A percentile compares a stretch with the other conserved stretches of the same genome.
Evolutionary conservation across 2,888 invertebrate species (phyloP).

Genomic region (Heteropelma amictum): DNA sequence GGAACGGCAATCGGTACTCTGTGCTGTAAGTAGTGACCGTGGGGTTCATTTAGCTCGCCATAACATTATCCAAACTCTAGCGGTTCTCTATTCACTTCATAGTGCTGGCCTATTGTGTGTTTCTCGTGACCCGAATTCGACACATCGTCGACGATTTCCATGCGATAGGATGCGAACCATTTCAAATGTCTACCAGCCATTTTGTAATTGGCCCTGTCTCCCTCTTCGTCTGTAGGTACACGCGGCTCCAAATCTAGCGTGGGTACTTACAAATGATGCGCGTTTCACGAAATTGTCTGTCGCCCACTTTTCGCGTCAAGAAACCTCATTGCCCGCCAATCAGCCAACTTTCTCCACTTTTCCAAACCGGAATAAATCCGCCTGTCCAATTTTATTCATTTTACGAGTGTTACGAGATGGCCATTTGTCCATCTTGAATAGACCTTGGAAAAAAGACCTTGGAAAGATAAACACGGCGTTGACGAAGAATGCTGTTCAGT

Average conservation of each 20-base stretch:
- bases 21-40: slow-evolving; percentile 9
- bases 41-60: slow-evolving; percentile 9
- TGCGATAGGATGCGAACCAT: slow-evolving; percentile 50
- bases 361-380: no score
- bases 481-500: no score
- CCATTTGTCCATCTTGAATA: no score
- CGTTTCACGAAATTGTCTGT: slow-evolving; percentile 40
- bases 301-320: slow-evolving; percentile 2
- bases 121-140: slow-evolving; percentile 16
- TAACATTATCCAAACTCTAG: slow-evolving; percentile 45
- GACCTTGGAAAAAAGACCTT: no score
- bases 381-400: no score
- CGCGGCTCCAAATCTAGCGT: slow-evolving; percentile 2
- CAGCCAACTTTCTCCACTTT: background rate
- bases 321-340: slow-evolving; percentile 12
- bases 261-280: slow-evolving; percentile 39
- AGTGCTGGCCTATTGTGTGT: slow-evolving; percentile 25
- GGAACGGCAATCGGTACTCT: slow-evolving; percentile 18
- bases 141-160: slow-evolving; percentile 14
- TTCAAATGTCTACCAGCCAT: slow-evolving; percentile 43
- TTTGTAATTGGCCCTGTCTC: slow-evolving; percentile 6
- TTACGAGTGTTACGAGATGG: no score
- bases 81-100: slow-evolving; percentile 37
- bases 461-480: no score
- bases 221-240: background rate